Evolutionary conservation across 2,888 invertebrate genomes (phyloP).

Genomic region (Leptothorax acervorum): DNA sequence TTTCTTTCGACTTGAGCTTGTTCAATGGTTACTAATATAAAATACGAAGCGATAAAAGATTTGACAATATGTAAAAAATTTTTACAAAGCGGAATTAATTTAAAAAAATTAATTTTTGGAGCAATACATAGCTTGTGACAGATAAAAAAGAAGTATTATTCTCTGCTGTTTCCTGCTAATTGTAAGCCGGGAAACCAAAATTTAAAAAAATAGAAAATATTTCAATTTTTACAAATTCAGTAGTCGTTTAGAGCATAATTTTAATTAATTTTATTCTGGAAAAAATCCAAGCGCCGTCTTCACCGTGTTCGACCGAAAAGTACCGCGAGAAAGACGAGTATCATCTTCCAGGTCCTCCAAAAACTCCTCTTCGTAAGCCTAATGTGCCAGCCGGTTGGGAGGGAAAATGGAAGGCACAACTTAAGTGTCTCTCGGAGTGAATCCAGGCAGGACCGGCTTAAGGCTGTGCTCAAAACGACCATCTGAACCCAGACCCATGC

Average conservation of each 20-base stretch:
- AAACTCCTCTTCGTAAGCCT: slow-evolving; percentile 50
- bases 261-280: neutral
- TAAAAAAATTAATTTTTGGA: too few species aligned
- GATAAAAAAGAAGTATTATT: neutral
- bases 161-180: neutral
- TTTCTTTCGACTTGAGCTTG: neutral
- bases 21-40: neutral
- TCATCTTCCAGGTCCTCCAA: slow-evolving; percentile 41
- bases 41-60: neutral
- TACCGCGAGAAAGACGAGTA: slow-evolving; percentile 28
- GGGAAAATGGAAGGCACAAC: slow-evolving; percentile 55
- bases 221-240: neutral
- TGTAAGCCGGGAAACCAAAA: neutral
- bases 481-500: slow-evolving; percentile 13
- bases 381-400: slow-evolving; percentile 50
- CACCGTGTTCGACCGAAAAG: slow-evolving; percentile 55
- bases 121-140: neutral
- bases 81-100: too few species aligned
- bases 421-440: slow-evolving; percentile 60
- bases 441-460: slow-evolving; percentile 52
- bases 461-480: slow-evolving; percentile 35
- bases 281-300: neutral
- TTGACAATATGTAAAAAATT: too few species aligned
- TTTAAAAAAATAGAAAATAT: neutral
- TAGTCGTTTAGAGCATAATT: neutral